phyloP scores from a whole-genome alignment of 2,888 invertebrate species.

The Oligia latruncula region DNA sequence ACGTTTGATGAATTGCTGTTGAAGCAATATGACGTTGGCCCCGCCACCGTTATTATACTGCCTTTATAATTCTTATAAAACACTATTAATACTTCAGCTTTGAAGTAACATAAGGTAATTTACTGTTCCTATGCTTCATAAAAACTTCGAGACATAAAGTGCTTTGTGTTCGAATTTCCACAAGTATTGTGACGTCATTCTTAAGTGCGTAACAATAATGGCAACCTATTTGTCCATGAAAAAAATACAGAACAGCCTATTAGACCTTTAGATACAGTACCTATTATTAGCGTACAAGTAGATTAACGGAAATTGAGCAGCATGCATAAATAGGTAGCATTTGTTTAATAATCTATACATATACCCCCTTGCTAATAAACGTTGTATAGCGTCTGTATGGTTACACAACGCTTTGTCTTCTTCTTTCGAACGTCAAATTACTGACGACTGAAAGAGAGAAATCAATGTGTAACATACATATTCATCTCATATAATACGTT shows the following conservation, averaged over 20 bases:
- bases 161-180: neutral
- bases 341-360: neutral
- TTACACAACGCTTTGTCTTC: too few species aligned
- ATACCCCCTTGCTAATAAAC: too few species aligned
- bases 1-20: conserved; percentile 78
- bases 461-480: too few species aligned
- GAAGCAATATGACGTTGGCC: conserved; percentile 59
- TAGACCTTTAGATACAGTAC: neutral
- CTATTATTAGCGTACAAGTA: neutral
- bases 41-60: conserved; percentile 55
- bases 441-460: too few species aligned
- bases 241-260: neutral
- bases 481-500: too few species aligned
- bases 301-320: neutral
- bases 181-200: neutral
- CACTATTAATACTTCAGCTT: conserved; percentile 53
- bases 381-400: too few species aligned
- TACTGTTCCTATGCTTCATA: neutral
- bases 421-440: too few species aligned
- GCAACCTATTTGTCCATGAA: neutral
- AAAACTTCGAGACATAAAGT: neutral
- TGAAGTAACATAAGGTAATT: conserved; percentile 29
- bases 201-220: too few species aligned
- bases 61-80: conserved; percentile 54
- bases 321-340: neutral